Conservation (phyloP, 2,113 vertebrate species). For the Burhinus oedicnemus region DNA sequence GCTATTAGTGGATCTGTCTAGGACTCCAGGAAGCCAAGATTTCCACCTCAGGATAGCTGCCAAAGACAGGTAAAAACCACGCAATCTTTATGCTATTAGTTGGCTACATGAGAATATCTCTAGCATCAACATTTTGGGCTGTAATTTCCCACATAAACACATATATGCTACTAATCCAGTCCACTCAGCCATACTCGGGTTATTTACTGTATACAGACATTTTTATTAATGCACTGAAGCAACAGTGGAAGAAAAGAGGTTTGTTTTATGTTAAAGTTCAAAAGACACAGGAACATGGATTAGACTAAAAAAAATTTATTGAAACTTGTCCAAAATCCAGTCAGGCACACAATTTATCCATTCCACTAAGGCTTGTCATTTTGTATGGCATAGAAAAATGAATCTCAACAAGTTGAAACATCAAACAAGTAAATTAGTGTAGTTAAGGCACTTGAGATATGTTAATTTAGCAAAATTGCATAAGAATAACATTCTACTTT, state of each 20-base stretch:
- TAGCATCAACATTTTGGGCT: not conserved
- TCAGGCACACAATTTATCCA: constrained; percentile 47
- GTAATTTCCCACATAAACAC: not conserved
- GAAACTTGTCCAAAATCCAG: constrained; percentile 67
- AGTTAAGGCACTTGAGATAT: constrained; percentile 81
- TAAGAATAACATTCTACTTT: constrained; percentile 47
- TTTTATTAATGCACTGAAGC: not conserved
- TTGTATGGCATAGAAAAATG: constrained; percentile 55
- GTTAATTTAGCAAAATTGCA: constrained; percentile 60
- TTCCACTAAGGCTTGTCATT: constrained; percentile 57
- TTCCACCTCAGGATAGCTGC: not conserved
- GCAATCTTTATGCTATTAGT: not conserved
- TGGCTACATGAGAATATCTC: not conserved
- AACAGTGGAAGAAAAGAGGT: not conserved
- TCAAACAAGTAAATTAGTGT: constrained; percentile 61
- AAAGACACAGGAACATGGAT: constrained; percentile 22
- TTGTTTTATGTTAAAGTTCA: not conserved
- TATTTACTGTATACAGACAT: not conserved
- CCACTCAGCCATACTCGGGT: not conserved
- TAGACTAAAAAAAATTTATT: constrained; percentile 77
- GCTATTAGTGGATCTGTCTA: not conserved
- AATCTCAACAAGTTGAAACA: constrained; percentile 30
- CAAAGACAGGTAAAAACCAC: not conserved
- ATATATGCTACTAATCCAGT: not conserved
- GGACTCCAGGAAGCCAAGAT: not conserved